Evolutionary conservation across 1,140 invertebrate genomes (phyloP), one percentile per base, ranked within the genome.

Genomic region (Pomacea maculata): DNA sequence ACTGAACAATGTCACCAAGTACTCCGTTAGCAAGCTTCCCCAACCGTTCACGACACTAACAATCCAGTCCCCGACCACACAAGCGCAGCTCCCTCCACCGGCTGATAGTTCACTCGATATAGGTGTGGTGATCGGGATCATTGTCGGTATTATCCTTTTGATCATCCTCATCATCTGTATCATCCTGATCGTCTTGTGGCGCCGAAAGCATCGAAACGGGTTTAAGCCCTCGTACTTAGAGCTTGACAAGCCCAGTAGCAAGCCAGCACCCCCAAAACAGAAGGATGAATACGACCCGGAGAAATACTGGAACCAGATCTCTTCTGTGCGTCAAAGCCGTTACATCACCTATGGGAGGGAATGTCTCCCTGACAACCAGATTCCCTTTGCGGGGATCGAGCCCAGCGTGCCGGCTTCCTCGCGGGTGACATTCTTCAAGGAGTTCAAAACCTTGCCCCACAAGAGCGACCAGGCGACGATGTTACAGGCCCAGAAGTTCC

Each of bases 361-460:
- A 14, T 84, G 86, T 25, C 55, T 87, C 11, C 86, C 86, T 14
- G 79, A 81, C 34, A 80, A 84, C 21, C 54, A 77, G 29, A 78
- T 80, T 14, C 25, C 78, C 54, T 45, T 70, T 75, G 73, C 73
- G 65, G 57, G n/a, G 17, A 17, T 34, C 0, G 12, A 57, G 73
- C 76, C 29, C 21, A 82, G 80, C 12, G 75, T 72, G 21, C 71
- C 81, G 25, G 82, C 15, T 2, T 61, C 57, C 11, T 4, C 57
- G 11, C 57, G 82, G 6, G 80, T 91, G 19, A 81, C 88, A 21
- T 89, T 90, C 74, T 83, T 86, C n/a, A 84, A 89, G 55, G 90
- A 91, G 78, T 91, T 88, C 74, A 81, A 87, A 14, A 84, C 84
- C 17, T 83, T 91, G n/a, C 89, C 88, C 5, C 86, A 86, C 15